Evolutionary conservation across 2,113 vertebrate species (phyloP).

Genomic region (Calonectris borealis): DNA sequence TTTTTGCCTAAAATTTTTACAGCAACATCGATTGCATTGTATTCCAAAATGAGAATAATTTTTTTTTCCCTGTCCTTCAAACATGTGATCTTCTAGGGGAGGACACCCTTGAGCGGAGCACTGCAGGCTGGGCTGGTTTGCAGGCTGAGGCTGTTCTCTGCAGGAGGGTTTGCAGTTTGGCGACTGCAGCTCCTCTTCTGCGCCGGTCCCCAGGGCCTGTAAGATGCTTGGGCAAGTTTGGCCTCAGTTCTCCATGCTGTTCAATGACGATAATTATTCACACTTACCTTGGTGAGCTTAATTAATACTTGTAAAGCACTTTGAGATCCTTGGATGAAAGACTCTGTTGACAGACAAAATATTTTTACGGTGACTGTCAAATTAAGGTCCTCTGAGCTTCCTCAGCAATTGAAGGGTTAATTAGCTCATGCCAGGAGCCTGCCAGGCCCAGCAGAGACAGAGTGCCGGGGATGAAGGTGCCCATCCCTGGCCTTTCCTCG

Average conservation of each 20-base stretch:
- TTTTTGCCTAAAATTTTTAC: neutral
- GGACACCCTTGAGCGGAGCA: neutral
- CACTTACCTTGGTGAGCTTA: slow-evolving; percentile 21
- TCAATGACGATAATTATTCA: slow-evolving; percentile 33
- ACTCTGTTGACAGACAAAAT: slow-evolving; percentile 42
- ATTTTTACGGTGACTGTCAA: slow-evolving; percentile 6
- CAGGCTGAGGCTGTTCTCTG: neutral
- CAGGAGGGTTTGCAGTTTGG: neutral
- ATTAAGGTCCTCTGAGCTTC: slow-evolving; percentile 36
- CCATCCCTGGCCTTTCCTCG: neutral
- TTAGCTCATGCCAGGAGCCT: neutral
- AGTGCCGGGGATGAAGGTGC: neutral
- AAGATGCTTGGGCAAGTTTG: neutral
- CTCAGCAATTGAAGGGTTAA: slow-evolving; percentile 31
- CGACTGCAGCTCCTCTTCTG: neutral
- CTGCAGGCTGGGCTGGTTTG: neutral
- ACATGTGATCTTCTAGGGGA: neutral
- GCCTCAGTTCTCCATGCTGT: neutral
- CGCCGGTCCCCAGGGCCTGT: neutral
- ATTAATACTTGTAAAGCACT: slow-evolving; percentile 28
- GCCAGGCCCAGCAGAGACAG: neutral
- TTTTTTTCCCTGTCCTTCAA: neutral
- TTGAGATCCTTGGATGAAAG: slow-evolving; percentile 49
- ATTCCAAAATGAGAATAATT: neutral
- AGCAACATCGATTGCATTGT: neutral